Base-by-base conservation (phyloP, 2,888 invertebrate species). In the Clepsis dumicolana region DNA sequence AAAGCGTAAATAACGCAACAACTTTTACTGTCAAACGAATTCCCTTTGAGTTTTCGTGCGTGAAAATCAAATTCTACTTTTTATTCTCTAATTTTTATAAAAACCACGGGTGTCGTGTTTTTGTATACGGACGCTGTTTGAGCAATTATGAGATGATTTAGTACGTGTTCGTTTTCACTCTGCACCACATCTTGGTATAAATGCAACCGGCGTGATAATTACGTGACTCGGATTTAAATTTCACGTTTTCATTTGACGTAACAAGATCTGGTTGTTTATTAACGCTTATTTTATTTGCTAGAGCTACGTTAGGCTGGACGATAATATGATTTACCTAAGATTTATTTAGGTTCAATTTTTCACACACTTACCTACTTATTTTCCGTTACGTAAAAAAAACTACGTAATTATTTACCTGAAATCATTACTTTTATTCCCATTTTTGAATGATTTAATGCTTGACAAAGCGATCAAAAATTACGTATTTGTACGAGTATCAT, bases 1-100 rank as follows among this genome's bases (percentile, higher is more conserved):
- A 70, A 73, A 79, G 74, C 82, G 77, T 85, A 84, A 83, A 84
- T 86, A 86, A 82, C 80, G 77, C 70, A 80, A 79, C 80, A 82
- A 81, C 78, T 80, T 76, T 80, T 72, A 73, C 82, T 79, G 78
- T 80, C 81, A 82, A 84, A 83, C 79, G 77, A 80, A 81, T 81
- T 80, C 77, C 75, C 79, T 85, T 82, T 86, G 82, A 80, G 77
- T 78, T 68, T 74, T 78, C 76, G 75, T 75, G 80, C 80, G 79
- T 80, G 78, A 79, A 78, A 80, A 80, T 79, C 76, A 77, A 77
- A 80, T 81, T 71, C 72, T 54, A 38, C 65, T 61, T 67, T 66
- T 70, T 59, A 25, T 59, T 24, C 35, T 65, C 41, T 35, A 64
- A 35, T 53, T 38, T 65, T 64, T 64, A 61, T 66, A 54, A 61